Percentiles rank a stretch among this genome's conserved stretches.
These are phyloP conservation scores for Ameiurus melas DNA, from an alignment of 2,113 vertebrate species.

Conservation along the genomic window DNA sequence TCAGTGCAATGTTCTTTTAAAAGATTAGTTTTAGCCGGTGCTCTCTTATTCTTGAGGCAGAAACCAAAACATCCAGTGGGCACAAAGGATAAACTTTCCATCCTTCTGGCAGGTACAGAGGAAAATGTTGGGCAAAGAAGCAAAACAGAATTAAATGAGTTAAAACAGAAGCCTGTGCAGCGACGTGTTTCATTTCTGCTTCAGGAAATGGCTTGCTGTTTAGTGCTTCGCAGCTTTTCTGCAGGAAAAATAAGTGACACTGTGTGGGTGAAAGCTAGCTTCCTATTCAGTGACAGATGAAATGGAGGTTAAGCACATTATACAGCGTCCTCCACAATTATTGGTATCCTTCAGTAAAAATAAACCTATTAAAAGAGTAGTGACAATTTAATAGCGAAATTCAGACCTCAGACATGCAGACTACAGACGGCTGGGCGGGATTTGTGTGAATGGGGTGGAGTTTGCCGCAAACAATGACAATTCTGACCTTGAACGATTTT, in stretches of 20 bases:
- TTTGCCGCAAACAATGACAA: not conserved
- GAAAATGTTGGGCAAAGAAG: not conserved
- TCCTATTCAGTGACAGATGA: not conserved
- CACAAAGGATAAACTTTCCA: conserved; percentile 13
- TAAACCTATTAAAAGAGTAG: not conserved
- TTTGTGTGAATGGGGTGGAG: not conserved
- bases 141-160: conserved; percentile 2
- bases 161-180: conserved; percentile 4
- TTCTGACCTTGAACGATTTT: not conserved
- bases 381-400: not conserved
- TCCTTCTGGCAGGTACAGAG: conserved; percentile 12
- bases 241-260: conserved; percentile 9
- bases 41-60: not conserved
- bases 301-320: not conserved
- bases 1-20: not conserved
- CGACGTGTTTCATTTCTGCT: not conserved
- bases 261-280: conserved; percentile 3
- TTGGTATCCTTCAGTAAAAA: not conserved
- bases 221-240: conserved; percentile 22
- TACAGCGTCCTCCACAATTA: not conserved
- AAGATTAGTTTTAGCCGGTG: not conserved
- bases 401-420: not conserved
- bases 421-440: too few relatives aligned
- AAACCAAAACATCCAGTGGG: conserved; percentile 3
- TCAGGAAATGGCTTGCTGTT: conserved; percentile 9